Conservation (phyloP, 2,113 vertebrate species). For the Nicator chloris region DNA sequence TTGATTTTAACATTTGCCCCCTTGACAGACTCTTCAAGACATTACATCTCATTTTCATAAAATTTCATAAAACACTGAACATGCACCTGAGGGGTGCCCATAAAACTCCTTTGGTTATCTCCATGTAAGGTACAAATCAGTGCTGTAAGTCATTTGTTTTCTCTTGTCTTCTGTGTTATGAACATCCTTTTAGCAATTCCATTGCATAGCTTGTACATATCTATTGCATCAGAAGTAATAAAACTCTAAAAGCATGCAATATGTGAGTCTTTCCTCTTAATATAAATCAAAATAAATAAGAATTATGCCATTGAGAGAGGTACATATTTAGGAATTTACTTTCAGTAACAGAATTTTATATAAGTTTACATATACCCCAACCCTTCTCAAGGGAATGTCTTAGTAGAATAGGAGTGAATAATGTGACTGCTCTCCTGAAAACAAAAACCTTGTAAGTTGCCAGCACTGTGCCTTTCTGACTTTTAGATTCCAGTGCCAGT, state of each 20-base stretch:
- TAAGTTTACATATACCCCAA: neutral
- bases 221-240: neutral
- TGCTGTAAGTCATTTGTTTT: neutral
- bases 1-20: neutral
- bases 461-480: neutral
- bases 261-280: neutral
- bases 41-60: no score
- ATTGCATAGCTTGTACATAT: neutral
- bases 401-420: neutral
- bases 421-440: neutral
- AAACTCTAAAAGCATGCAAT: neutral
- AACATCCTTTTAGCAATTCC: neutral
- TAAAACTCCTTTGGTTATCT: neutral
- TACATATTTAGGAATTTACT: neutral
- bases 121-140: neutral
- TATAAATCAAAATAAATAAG: slow-evolving; percentile 1
- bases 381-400: neutral
- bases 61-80: neutral
- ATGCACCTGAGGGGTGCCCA: neutral
- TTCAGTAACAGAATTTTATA: slow-evolving; percentile 29
- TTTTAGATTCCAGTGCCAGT: neutral
- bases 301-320: neutral
- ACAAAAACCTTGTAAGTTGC: neutral
- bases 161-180: neutral
- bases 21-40: neutral